A percentile compares a stretch with the other conserved stretches of the same genome.
These are phyloP conservation scores for Schizaphis graminum DNA, from an alignment of 2,888 invertebrate species.

Conservation along the genomic window DNA sequence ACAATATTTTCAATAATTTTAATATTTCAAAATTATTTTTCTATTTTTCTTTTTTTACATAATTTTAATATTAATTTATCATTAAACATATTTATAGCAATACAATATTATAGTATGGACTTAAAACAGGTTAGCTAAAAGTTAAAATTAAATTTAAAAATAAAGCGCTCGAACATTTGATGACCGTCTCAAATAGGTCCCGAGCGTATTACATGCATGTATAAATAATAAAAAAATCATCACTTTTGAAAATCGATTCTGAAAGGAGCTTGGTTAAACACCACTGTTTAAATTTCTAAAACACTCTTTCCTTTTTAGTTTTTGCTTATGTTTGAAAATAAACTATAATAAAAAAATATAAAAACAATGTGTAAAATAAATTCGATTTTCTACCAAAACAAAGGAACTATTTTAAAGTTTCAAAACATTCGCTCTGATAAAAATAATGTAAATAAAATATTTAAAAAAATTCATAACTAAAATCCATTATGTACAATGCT, in stretches of 20 bases:
- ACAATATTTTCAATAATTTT: too few relatives aligned
- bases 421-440: neutral
- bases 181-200: neutral
- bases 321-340: neutral
- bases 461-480: neutral
- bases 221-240: neutral
- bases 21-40: too few relatives aligned
- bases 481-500: neutral
- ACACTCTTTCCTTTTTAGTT: neutral
- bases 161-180: neutral
- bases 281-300: neutral
- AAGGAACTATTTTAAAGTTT: neutral
- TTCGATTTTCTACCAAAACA: neutral
- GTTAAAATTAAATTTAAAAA: neutral
- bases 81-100: neutral
- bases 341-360: neutral
- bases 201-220: neutral
- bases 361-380: neutral
- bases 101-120: neutral
- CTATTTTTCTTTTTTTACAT: neutral
- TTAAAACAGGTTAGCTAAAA: neutral
- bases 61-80: too few relatives aligned
- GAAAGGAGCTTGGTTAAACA: neutral
- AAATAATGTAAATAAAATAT: neutral
- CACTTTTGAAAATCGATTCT: neutral